These are phyloP conservation scores for Melanotaenia maccullochi DNA, from an alignment of 2,797 vertebrate species.

Conservation along the genomic window DNA sequence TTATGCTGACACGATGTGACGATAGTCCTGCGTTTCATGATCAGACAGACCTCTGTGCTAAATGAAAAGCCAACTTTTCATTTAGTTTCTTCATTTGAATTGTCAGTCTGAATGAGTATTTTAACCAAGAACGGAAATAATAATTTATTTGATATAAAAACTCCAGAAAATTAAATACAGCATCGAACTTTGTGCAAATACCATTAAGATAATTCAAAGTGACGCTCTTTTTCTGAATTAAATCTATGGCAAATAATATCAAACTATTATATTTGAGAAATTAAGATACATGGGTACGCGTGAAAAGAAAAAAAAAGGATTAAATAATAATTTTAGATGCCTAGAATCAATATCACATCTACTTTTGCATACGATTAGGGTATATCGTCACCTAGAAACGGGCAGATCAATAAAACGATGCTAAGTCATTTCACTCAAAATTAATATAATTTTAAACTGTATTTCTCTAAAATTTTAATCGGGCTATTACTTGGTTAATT, in stretches of 20 bases:
- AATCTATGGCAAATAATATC: neutral
- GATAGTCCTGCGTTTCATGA: slow-evolving; percentile 54
- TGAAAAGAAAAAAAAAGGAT: slow-evolving; percentile 63
- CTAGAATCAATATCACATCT: slow-evolving; percentile 77
- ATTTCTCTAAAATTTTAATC: neutral
- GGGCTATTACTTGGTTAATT: neutral
- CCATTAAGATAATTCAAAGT: neutral
- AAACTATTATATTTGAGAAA: slow-evolving; percentile 9
- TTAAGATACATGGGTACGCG: slow-evolving; percentile 67
- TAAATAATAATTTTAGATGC: slow-evolving; percentile 71
- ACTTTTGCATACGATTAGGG: slow-evolving; percentile 72
- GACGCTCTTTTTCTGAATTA: neutral
- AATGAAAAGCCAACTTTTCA: neutral
- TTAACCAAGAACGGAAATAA: neutral
- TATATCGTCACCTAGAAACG: slow-evolving; percentile 64
- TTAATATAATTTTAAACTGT: slow-evolving; percentile 39
- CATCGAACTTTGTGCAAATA: neutral
- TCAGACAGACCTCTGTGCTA: slow-evolving; percentile 57
- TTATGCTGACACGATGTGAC: slow-evolving; percentile 44
- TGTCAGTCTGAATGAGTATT: neutral
- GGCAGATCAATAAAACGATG: slow-evolving; percentile 70
- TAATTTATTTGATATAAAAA: neutral
- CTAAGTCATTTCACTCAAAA: slow-evolving; percentile 43
- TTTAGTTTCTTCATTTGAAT: neutral
- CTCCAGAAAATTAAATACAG: neutral